These are phyloP conservation scores for Cyrtorhinus lividipennis DNA, from an alignment of 1,140 invertebrate species.

Conservation along the genomic window DNA sequence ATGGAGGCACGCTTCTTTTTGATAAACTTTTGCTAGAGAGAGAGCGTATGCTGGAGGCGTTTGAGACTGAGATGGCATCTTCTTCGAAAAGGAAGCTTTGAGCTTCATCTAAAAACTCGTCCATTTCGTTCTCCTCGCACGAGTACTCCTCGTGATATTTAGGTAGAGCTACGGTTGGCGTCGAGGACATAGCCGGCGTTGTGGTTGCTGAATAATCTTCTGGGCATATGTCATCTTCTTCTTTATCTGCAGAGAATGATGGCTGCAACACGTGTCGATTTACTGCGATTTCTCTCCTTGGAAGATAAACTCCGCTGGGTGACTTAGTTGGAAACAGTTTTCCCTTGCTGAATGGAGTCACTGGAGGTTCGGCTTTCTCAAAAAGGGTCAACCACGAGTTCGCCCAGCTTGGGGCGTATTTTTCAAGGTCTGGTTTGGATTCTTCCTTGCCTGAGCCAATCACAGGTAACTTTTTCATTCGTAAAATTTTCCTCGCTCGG, in stretches of 20 bases:
- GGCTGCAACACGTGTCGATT: background rate
- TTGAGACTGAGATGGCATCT: too few relatives aligned
- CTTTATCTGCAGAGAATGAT: background rate
- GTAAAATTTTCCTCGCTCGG: background rate
- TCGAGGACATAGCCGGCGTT: too few relatives aligned
- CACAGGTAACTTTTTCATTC: background rate
- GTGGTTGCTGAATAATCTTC: too few relatives aligned
- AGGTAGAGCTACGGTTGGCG: too few relatives aligned
- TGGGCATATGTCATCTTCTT: too few relatives aligned
- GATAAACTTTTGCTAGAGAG: too few relatives aligned
- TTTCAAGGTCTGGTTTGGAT: background rate
- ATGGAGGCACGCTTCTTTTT: too few relatives aligned
- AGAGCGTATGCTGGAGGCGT: too few relatives aligned
- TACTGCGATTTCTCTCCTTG: background rate
- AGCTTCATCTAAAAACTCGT: too few relatives aligned
- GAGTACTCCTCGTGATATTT: too few relatives aligned
- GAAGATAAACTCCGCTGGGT: background rate
- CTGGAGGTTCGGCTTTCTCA: background rate
- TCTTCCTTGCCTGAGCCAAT: conserved; percentile 30
- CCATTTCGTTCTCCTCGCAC: too few relatives aligned
- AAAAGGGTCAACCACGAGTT: background rate
- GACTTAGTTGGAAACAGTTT: background rate
- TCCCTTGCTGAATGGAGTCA: background rate
- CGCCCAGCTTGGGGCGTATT: background rate
- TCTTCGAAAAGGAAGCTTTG: too few relatives aligned